A percentile compares a stretch with the other conserved stretches of the same genome.
Evolutionary conservation across 2,113 vertebrate species (phyloP).

Genomic region (Cyphomyrus plagiostoma): DNA sequence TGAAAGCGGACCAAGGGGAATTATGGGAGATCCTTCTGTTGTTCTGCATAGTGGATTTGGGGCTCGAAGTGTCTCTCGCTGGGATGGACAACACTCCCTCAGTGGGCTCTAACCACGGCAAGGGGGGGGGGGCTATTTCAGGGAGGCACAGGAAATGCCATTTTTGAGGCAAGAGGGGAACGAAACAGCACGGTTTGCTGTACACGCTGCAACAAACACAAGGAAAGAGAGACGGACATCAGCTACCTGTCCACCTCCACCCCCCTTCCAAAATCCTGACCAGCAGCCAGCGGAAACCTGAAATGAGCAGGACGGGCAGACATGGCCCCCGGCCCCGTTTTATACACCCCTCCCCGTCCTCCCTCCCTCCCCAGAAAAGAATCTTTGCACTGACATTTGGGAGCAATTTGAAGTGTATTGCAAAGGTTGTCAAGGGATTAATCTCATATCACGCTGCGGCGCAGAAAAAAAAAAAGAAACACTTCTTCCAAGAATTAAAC

Average conservation of each 20-base stretch:
- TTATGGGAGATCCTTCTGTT: slow-evolving; percentile 30
- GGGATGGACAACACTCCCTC: not conserved
- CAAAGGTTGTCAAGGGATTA: slow-evolving; percentile 76
- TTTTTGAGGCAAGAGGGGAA: not conserved
- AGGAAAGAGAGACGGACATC: not conserved
- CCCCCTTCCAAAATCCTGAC: not conserved
- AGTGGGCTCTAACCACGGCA: not conserved
- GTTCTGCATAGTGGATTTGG: not conserved
- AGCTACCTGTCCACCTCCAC: not conserved
- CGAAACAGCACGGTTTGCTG: not conserved
- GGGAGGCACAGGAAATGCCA: not conserved
- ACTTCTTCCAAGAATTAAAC: slow-evolving; percentile 68
- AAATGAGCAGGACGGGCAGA: slow-evolving; percentile 34
- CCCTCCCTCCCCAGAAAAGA: slow-evolving; percentile 41
- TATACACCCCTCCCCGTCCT: slow-evolving; percentile 23
- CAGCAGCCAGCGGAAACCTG: not conserved
- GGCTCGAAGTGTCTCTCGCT: not conserved
- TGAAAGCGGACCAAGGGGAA: slow-evolving; percentile 19
- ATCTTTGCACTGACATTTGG: slow-evolving; percentile 64
- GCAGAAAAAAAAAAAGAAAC: slow-evolving; percentile 46
- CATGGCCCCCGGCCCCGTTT: slow-evolving; percentile 24
- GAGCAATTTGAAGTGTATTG: slow-evolving; percentile 67
- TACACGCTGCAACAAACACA: not conserved
- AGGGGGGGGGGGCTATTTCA: not conserved
- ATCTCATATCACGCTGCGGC: slow-evolving; percentile 69